phyloP scores from a whole-genome alignment of 2,113 vertebrate genomes.

The Perca flavescens region DNA sequence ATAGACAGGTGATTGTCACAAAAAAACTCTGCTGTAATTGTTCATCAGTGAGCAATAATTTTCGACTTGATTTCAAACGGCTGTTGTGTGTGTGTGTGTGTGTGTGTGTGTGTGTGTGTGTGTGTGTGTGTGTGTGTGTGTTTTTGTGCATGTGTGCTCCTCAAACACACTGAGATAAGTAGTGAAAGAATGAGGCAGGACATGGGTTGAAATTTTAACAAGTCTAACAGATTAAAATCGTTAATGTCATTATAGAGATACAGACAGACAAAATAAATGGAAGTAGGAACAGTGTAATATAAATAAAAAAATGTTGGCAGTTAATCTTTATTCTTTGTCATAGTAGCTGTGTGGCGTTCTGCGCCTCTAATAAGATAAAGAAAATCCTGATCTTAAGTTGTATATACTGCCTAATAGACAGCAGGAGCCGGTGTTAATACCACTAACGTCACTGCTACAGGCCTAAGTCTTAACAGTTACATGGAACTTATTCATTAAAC shows the following conservation, averaged over 20 bases:
- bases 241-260: background rate
- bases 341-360: too few species aligned
- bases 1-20: constrained; percentile 58
- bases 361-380: too few species aligned
- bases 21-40: constrained; percentile 50
- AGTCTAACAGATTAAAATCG: background rate
- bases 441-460: too few species aligned
- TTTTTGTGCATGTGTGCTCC: background rate
- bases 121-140: constrained; percentile 1
- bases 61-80: constrained; percentile 50
- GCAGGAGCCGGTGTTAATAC: too few species aligned
- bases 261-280: background rate
- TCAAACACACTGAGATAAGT: background rate
- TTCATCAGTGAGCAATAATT: constrained; percentile 63
- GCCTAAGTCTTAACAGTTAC: too few species aligned
- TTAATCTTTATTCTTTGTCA: too few species aligned
- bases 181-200: background rate
- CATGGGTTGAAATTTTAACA: background rate
- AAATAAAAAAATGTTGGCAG: too few species aligned
- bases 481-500: too few species aligned
- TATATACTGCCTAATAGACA: too few species aligned
- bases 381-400: too few species aligned
- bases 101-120: too few species aligned
- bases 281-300: background rate
- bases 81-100: constrained; percentile 17